Evolutionary conservation across 2,888 invertebrate genomes (phyloP), one percentile per base, ranked within the genome.

Genomic region (Notodonta dromedarius): DNA sequence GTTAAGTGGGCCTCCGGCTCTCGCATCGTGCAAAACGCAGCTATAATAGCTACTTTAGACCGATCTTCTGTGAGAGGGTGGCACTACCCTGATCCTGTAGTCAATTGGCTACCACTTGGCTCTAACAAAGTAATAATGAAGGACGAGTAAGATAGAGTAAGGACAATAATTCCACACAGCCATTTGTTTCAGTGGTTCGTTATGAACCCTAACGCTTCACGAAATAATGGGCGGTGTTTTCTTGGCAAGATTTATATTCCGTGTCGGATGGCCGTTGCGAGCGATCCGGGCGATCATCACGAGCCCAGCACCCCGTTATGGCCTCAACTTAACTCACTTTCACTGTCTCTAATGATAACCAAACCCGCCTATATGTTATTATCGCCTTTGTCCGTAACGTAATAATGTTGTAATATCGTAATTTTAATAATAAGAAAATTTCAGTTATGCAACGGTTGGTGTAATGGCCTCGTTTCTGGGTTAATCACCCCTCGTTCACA

Each of bases 171-270:
- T 50, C 8, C 16, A 9, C 50, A 4, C 16, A 16, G 16, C 16
- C 50, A 50, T 50, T 32, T 52, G 11, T 52, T 32, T 32, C 11
- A 32, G 52, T 52, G 24, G 12, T 51, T 24, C 11, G 11, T 51
- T 14, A 51, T 51, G 24, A 24, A 24, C 32, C 52, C 32, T 4
- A 13, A 52, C 52, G 13, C 32, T 57, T 50, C 56, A 52, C 58
- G 56, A 60, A 65, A 61, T 67, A 62, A 70, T 63, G 64, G 62
- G 32, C 50, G 42, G 32, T 65, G 55, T 70, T 73, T 66, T 65
- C 59, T 67, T 63, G 57, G 55, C 66, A 14, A 67, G 69, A 75
- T 74, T 78, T 78, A 74, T 73, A 70, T 70, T 59, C 74, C 65
- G 65, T 73, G 67, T 72, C 74, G 66, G 69, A 68, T 67, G 62